phyloP scores from a whole-genome alignment of 92 coral and sea anemone species.

The Hydrozoanthus gracilis region DNA sequence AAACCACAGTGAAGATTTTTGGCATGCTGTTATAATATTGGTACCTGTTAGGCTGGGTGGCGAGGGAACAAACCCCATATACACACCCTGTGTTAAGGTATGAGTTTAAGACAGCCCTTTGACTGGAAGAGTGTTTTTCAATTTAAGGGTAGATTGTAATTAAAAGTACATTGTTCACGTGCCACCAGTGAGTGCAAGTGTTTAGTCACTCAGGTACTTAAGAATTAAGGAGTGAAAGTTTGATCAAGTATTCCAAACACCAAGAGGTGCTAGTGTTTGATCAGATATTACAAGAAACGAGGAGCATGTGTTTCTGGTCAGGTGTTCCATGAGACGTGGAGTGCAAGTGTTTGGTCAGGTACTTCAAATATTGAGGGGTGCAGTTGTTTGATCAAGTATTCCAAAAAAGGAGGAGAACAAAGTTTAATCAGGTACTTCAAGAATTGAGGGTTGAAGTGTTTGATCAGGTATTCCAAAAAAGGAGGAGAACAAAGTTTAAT shows the following conservation, averaged over 20 bases:
- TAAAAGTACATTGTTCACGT: background rate
- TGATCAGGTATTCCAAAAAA: too few species aligned
- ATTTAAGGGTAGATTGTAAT: too few species aligned
- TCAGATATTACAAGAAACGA: background rate
- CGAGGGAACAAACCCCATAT: conserved; percentile 89
- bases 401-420: too few species aligned
- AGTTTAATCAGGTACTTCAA: too few species aligned
- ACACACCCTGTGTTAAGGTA: conserved; percentile 94
- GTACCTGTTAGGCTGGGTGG: conserved; percentile 97
- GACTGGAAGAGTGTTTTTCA: background rate
- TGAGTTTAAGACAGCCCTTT: background rate
- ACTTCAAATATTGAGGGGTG: too few species aligned
- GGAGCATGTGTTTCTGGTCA: too few species aligned
- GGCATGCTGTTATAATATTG: conserved; percentile 92
- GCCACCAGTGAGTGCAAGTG: background rate
- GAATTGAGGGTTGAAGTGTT: too few species aligned
- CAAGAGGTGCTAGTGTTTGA: background rate
- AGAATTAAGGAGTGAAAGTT: background rate
- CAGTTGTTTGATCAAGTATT: too few species aligned
- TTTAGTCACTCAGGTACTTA: background rate
- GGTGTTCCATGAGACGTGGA: too few species aligned
- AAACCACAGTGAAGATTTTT: conserved; percentile 66
- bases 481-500: too few species aligned
- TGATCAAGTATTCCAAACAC: background rate
- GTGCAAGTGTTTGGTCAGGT: too few species aligned